A percentile compares a stretch with the other conserved stretches of the same genome.
Conservation (phyloP, 2,797 vertebrate genomes). For the Borostomias antarcticus region DNA sequence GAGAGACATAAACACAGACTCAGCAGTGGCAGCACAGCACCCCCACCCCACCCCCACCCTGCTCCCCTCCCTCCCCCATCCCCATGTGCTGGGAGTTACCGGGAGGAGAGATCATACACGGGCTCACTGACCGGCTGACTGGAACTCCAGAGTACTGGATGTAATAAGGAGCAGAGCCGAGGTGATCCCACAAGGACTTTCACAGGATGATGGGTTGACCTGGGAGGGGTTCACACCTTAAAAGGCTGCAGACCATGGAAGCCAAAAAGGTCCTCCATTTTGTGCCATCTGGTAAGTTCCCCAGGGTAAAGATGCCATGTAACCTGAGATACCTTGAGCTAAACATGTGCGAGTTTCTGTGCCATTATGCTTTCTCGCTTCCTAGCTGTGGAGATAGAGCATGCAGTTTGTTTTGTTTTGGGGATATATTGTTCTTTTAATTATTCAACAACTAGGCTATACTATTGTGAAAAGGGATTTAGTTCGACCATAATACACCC, state of each 20-base stretch:
- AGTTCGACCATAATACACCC: no score
- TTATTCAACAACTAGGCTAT: no score
- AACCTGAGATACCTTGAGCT: conserved; percentile 52
- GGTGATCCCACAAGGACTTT: conserved; percentile 22
- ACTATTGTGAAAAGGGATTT: no score
- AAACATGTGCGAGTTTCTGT: conserved; percentile 38
- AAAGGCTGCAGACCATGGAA: conserved; percentile 66
- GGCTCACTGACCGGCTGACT: conserved; percentile 27
- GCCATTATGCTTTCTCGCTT: conserved; percentile 7
- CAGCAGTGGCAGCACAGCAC: conserved; percentile 39
- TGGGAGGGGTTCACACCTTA: conserved; percentile 43
- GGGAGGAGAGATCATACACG: conserved; percentile 36
- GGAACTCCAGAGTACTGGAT: conserved; percentile 20
- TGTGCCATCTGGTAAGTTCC: conserved; percentile 74
- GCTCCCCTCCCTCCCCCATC: conserved; percentile 37
- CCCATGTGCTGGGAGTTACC: conserved; percentile 42
- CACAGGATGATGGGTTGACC: conserved; percentile 70
- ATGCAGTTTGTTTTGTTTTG: neutral
- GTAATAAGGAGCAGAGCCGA: conserved; percentile 49
- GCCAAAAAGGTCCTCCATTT: conserved; percentile 68
- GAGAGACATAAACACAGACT: conserved; percentile 50
- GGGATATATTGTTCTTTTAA: neutral
- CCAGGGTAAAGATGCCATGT: conserved; percentile 33
- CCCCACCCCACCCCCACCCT: conserved; percentile 27
- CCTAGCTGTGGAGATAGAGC: neutral